Evolutionary conservation across 1,140 invertebrate genomes (phyloP), one percentile per base, ranked within the genome.

Genomic region (Pseudomyrmex pallidus): DNA sequence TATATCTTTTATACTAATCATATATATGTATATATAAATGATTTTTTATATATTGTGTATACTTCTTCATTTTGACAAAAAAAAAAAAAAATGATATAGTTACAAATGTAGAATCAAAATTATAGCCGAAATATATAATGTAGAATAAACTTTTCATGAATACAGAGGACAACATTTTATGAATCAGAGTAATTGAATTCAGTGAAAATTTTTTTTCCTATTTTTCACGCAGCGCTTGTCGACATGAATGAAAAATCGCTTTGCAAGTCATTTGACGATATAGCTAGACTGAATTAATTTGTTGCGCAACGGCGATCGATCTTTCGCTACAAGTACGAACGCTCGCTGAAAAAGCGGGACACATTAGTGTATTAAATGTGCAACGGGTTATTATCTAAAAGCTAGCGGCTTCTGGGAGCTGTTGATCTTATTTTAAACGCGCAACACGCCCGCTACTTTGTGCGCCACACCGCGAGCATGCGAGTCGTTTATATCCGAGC

Each of bases 211-310:
- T 77, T 20, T 54, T 12, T 17, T 44, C 9, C 10, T 8, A 35
- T 35, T 35, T 35, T 5, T 77, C 20, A 56, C 3, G 13, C 4
- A 8, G 3, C 22, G 5, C 48, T 44, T 12, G 63, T 54, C 52
- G 52, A 64, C n/a, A 10, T 8, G 10, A 66, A 76, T 66, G 35
- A 66, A 66, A 44, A 64, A 44, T 13, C 13, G 35, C 9, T 7
- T n/a, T n/a, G 15, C 35, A 76, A 76, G 25, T 76, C 22, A 54
- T 59, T 44, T 9, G 73, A 7, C 44, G 52, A 17, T 59, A 20
- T 20, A 54, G 54, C 77, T 48, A 22, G 35, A 35, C 35, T 61
- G 44, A 80, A 73, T 73, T 72, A 59, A 80, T 72, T 73, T 57
- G 46, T 72, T 70, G 22, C 25, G 35, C n/a, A 78, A 70, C 12